phyloP scores from a whole-genome alignment of 1,140 invertebrate genomes.

The Drosophila lowei region DNA sequence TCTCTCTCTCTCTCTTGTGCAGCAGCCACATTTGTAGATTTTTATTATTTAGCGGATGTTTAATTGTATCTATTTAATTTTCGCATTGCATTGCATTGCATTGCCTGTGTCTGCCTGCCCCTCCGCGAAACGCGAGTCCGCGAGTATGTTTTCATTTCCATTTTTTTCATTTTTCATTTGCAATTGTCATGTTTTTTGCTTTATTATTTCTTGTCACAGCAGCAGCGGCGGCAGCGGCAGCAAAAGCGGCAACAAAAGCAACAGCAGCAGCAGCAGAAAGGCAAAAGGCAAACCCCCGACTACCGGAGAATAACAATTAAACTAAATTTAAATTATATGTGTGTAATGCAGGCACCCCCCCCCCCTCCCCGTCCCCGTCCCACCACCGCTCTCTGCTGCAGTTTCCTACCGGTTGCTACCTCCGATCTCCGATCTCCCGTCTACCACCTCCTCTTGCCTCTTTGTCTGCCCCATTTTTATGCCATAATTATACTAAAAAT shows the following conservation, averaged over 20 bases:
- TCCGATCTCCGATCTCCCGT: background rate
- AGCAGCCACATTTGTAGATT: constrained; percentile 67
- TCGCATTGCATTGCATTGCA: constrained; percentile 49
- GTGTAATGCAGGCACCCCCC: constrained; percentile 52
- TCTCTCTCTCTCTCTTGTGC: constrained; percentile 6
- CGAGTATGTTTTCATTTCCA: constrained; percentile 57
- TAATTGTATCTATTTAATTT: constrained; percentile 83
- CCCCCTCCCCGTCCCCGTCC: no score
- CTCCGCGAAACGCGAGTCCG: constrained; percentile 23
- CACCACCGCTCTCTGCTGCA: constrained; percentile 9
- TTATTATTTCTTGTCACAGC: constrained; percentile 60
- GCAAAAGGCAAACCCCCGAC: constrained; percentile 38
- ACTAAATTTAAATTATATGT: constrained; percentile 83
- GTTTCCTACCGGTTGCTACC: constrained; percentile 28
- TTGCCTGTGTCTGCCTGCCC: constrained; percentile 8
- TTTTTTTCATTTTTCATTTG: constrained; percentile 59
- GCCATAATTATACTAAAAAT: constrained; percentile 78
- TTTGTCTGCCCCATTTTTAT: constrained; percentile 34
- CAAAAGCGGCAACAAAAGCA: constrained; percentile 1
- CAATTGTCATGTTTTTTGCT: constrained; percentile 71
- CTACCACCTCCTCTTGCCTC: constrained; percentile 2
- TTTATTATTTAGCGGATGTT: constrained; percentile 82
- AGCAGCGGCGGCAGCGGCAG: constrained; percentile 22
- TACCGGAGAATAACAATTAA: constrained; percentile 82
- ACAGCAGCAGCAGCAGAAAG: background rate